Percentiles rank a stretch among this genome's conserved stretches.
Conservation (phyloP, 2,888 invertebrate genomes). For the Tenthredo mesomela region DNA sequence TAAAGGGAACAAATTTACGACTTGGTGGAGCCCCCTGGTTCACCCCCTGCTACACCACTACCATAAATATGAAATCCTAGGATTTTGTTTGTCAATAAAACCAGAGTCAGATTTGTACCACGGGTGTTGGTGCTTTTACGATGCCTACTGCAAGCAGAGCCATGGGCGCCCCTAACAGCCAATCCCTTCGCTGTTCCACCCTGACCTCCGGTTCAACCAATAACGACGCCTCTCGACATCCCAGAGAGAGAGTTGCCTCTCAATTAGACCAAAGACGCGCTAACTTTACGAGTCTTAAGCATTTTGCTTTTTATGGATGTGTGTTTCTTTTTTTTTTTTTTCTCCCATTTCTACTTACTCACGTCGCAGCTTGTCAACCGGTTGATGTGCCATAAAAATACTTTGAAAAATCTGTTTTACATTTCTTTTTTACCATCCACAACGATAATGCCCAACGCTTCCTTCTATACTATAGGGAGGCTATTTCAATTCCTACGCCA, state of each 20-base stretch:
- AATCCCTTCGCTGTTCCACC: conserved; percentile 45
- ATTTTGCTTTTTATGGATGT: conserved; percentile 12
- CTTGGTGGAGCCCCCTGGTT: conserved; percentile 18
- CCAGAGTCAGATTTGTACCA: conserved; percentile 61
- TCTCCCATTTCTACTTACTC: not conserved
- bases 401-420: conserved; percentile 15
- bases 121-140: conserved; percentile 60
- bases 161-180: conserved; percentile 34
- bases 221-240: conserved; percentile 52
- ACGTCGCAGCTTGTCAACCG: conserved; percentile 40
- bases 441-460: not conserved
- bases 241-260: conserved; percentile 51
- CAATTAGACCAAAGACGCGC: conserved; percentile 53
- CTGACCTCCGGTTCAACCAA: conserved; percentile 50
- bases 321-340: not conserved
- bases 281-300: conserved; percentile 47
- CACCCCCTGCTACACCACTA: conserved; percentile 36
- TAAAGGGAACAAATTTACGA: conserved; percentile 69
- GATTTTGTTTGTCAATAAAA: conserved; percentile 66
- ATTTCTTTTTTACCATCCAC: not conserved
- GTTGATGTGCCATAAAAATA: conserved; percentile 25
- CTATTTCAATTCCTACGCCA: conserved; percentile 14
- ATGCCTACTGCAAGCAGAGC: conserved; percentile 54
- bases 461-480: not conserved
- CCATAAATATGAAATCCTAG: conserved; percentile 65